Percentiles rank a stretch among this genome's conserved stretches.
phyloP scores from a whole-genome alignment of 2,113 vertebrate species.

The Aptenodytes forsteri region DNA sequence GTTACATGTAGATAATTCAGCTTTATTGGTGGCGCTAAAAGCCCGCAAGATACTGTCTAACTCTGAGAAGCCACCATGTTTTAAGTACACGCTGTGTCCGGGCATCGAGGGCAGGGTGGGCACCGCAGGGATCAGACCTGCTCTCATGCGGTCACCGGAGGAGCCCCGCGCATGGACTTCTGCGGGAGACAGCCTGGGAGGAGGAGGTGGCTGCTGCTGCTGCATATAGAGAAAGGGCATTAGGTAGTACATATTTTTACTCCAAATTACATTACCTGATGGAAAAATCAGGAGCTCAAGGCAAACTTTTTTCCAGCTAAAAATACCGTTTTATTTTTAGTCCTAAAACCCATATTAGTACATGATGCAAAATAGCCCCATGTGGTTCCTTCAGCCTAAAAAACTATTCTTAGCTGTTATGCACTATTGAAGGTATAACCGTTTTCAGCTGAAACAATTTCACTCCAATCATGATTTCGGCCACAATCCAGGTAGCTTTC shows the following conservation, averaged over 20 bases:
- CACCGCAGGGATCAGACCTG: accelerated
- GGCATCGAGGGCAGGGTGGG: not conserved
- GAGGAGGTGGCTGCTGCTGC: not conserved
- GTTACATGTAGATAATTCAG: not conserved
- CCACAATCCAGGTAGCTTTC: not conserved
- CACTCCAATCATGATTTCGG: not conserved
- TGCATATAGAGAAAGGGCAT: not conserved
- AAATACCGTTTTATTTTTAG: slow-evolving; percentile 43
- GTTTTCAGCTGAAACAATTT: not conserved
- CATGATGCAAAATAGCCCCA: not conserved
- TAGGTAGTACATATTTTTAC: not conserved
- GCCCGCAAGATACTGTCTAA: no score
- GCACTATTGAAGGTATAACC: not conserved
- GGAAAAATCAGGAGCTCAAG: not conserved
- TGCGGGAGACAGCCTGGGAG: not conserved
- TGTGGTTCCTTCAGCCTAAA: not conserved
- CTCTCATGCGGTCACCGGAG: accelerated
- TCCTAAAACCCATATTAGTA: not conserved
- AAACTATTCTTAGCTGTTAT: not conserved
- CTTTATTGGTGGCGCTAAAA: not conserved
- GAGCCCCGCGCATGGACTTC: not conserved
- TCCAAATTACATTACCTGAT: not conserved
- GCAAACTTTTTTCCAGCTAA: not conserved
- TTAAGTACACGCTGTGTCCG: accelerated
- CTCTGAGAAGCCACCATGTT: not conserved